A percentile compares a stretch with the other conserved stretches of the same genome.
Evolutionary conservation across 2,797 vertebrate genomes (phyloP).

Genomic region (Coendou prehensilis): DNA sequence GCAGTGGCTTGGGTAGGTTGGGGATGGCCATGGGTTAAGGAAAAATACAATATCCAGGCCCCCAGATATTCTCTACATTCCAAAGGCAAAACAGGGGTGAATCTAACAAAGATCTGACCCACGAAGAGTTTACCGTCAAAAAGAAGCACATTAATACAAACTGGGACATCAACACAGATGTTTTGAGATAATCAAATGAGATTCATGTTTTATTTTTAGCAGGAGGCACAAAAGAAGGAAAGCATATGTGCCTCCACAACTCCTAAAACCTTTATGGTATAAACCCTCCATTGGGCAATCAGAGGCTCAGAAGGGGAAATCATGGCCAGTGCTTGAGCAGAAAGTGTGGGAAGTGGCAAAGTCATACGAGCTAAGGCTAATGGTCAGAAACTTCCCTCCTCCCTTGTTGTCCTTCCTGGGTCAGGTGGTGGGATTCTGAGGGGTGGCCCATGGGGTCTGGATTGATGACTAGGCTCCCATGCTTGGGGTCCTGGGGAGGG

Average conservation of each 20-base stretch:
- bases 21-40: background rate
- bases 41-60: background rate
- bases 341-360: background rate
- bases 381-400: background rate
- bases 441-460: background rate
- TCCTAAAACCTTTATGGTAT: background rate
- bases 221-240: constrained; percentile 23
- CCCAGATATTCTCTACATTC: background rate
- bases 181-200: background rate
- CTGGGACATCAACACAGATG: background rate
- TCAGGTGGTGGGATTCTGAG: background rate
- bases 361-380: fast-evolving
- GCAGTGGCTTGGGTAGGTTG: background rate
- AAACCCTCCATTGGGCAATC: background rate
- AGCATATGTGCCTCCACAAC: background rate
- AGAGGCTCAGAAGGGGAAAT: background rate
- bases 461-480: background rate
- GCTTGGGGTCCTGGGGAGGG: too few species aligned
- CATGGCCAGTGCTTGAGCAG: background rate
- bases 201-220: background rate
- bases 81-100: background rate
- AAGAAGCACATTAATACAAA: background rate
- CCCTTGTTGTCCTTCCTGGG: background rate
- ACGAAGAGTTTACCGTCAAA: background rate
- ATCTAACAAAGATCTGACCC: background rate